These are phyloP conservation scores for Zophobas atratus DNA, from an alignment of 1,140 invertebrate genomes.

Conservation along the genomic window DNA sequence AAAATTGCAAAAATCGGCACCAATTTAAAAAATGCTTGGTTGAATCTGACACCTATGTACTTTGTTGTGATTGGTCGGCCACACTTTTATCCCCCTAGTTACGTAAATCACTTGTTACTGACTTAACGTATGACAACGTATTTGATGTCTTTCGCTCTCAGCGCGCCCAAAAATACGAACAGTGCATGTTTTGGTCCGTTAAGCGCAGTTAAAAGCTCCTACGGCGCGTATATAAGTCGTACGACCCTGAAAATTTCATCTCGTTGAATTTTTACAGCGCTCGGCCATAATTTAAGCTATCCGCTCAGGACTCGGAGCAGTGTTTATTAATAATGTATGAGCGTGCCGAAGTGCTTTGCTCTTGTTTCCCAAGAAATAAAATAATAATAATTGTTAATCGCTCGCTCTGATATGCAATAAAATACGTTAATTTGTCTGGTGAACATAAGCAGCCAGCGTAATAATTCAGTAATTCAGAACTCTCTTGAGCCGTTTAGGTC, in stretches of 20 bases:
- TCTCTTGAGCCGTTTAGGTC: constrained; percentile 47
- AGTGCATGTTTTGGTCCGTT: no score
- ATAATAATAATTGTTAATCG: constrained; percentile 41
- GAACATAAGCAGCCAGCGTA: constrained; percentile 35
- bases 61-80: no score
- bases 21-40: no score
- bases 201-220: no score
- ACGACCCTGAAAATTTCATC: constrained; percentile 14
- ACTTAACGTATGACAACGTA: no score
- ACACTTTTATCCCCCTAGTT: no score
- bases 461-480: constrained; percentile 38
- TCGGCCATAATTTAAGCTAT: constrained; percentile 28
- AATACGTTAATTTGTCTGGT: constrained; percentile 39
- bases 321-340: constrained; percentile 40
- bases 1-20: no score
- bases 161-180: no score
- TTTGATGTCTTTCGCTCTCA: no score
- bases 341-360: constrained; percentile 21
- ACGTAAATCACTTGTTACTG: no score
- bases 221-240: no score
- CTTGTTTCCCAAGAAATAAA: constrained; percentile 33
- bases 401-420: constrained; percentile 27
- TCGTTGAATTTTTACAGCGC: constrained; percentile 2
- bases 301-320: constrained; percentile 9
- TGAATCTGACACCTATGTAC: no score